phyloP scores from a whole-genome alignment of 2,113 vertebrate species.

The Bagarius yarrelli region DNA sequence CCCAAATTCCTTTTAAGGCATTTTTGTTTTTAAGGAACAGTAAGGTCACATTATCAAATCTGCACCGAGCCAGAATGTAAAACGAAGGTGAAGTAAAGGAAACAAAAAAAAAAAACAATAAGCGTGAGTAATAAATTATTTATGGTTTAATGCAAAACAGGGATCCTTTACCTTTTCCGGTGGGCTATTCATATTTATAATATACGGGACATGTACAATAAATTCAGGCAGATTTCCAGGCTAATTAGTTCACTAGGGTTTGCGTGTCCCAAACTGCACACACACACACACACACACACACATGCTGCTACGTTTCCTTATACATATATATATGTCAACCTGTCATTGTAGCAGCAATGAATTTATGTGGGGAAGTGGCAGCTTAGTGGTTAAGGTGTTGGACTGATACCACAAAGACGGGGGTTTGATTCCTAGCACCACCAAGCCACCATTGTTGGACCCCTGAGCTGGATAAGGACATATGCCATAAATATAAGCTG shows the following conservation, averaged over 20 bases:
- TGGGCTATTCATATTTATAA: background rate
- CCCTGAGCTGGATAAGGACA: too few species aligned
- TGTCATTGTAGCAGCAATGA: too few species aligned
- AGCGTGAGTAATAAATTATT: background rate
- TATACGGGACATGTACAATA: background rate
- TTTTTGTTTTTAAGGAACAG: background rate
- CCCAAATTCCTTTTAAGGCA: slow-evolving; percentile 1
- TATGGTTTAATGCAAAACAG: background rate
- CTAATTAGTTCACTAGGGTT: background rate
- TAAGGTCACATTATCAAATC: slow-evolving; percentile 6
- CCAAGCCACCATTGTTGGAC: too few species aligned
- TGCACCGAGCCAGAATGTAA: background rate
- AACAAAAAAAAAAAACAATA: background rate
- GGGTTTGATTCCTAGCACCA: too few species aligned
- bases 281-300: background rate
- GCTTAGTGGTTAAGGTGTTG: too few species aligned
- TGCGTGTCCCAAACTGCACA: background rate
- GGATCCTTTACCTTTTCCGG: background rate
- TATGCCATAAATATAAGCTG: too few species aligned
- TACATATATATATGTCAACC: background rate
- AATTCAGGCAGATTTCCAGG: background rate
- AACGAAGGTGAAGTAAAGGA: background rate
- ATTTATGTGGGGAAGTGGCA: too few species aligned
- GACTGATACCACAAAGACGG: too few species aligned
- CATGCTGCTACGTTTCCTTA: background rate